phyloP scores from a whole-genome alignment of 2,888 invertebrate species.

The Macrostomum cliftonense region DNA sequence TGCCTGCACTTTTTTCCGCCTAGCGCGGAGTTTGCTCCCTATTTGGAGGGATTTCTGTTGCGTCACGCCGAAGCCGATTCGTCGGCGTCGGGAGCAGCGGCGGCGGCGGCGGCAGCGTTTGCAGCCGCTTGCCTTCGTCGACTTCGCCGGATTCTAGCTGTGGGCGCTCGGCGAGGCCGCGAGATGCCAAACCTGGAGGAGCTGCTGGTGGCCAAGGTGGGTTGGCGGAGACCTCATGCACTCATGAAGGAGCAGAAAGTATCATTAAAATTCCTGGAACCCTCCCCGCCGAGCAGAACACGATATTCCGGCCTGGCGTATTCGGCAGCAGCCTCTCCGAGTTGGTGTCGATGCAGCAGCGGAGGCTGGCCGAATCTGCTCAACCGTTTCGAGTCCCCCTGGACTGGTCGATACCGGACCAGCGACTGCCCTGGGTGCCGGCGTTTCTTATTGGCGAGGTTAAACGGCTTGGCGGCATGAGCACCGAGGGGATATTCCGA shows the following conservation, averaged over 20 bases:
- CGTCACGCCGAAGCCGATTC: constrained; percentile 42
- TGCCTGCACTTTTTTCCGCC: constrained; percentile 83
- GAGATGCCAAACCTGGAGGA: no score
- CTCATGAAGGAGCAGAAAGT: no score
- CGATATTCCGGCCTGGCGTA: constrained; percentile 88
- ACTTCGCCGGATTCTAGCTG: no score
- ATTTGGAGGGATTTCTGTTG: constrained; percentile 64
- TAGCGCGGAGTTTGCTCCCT: constrained; percentile 74
- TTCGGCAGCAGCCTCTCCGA: constrained; percentile 81
- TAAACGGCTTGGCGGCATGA: constrained; percentile 65
- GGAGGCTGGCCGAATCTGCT: constrained; percentile 45
- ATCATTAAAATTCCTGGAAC: no score
- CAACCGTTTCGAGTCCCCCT: no score
- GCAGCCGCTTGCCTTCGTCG: no score
- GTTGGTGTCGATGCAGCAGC: constrained; percentile 74
- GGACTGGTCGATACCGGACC: constrained; percentile 44
- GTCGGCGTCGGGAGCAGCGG: no score
- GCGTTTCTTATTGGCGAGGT: constrained; percentile 75
- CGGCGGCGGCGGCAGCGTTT: no score
- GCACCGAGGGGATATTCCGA: constrained; percentile 55
- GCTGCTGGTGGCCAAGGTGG: no score
- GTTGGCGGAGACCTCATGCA: no score
- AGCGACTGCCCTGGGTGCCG: constrained; percentile 85
- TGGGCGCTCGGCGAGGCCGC: no score
- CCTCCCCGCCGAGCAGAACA: no score